These are phyloP conservation scores for Andinoacara biseriatus DNA, from an alignment of 2,113 vertebrate species.

Conservation along the genomic window DNA sequence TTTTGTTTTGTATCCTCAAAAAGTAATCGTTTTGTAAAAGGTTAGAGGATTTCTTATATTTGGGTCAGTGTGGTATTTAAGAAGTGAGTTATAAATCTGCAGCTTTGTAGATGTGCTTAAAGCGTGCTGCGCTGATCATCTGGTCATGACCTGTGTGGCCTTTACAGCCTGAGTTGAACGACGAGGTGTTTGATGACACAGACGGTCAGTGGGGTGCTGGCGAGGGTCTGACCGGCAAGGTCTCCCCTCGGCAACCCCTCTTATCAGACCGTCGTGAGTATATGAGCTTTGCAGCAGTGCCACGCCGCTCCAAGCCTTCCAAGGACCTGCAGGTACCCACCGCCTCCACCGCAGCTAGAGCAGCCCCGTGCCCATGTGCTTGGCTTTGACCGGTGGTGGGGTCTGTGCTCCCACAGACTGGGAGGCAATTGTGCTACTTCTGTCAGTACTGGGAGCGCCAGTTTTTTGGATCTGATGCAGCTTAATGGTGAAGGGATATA, in stretches of 20 bases:
- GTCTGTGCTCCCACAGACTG: slow-evolving; percentile 11
- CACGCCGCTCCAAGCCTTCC: slow-evolving; percentile 75
- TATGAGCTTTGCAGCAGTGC: slow-evolving; percentile 82
- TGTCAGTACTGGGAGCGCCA: background rate
- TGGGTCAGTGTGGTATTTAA: background rate
- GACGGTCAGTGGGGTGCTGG: slow-evolving; percentile 58
- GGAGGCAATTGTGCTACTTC: slow-evolving; percentile 9
- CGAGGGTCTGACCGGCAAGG: slow-evolving; percentile 4
- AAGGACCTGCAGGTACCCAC: slow-evolving; percentile 78
- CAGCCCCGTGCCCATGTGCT: slow-evolving; percentile 27
- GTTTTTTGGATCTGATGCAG: slow-evolving; percentile 4
- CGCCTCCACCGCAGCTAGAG: slow-evolving; percentile 27
- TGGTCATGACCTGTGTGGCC: slow-evolving; percentile 62
- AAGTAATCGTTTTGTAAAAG: background rate
- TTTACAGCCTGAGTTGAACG: slow-evolving; percentile 77
- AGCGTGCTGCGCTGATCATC: slow-evolving; percentile 1
- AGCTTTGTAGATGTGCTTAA: background rate
- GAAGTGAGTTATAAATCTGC: background rate
- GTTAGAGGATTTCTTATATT: background rate
- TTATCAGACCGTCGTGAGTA: slow-evolving; percentile 76
- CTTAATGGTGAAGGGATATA: slow-evolving; percentile 51
- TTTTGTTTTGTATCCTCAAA: background rate
- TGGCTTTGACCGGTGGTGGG: slow-evolving; percentile 30
- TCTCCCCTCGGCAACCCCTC: slow-evolving; percentile 58
- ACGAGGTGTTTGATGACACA: slow-evolving; percentile 81